Base-by-base conservation (phyloP, 2,888 invertebrate species). In the Chloroclysta siterata region DNA sequence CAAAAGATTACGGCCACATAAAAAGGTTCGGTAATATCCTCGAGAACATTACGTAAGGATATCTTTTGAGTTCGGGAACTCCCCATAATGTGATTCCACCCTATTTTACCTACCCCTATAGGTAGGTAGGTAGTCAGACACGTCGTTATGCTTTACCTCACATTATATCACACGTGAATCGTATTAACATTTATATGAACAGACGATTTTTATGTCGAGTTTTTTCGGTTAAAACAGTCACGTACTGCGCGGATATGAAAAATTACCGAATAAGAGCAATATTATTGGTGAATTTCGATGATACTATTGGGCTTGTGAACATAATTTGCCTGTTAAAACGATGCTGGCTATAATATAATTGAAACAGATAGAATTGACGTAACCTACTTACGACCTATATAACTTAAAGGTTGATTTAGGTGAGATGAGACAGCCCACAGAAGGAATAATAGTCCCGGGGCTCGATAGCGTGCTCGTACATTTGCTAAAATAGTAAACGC, bases 1-100 rank as follows among this genome's bases (percentile, higher is more conserved):
- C 65, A 68, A 70, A 68, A 61, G 67, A 69, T 72, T 70, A 70
- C 61, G 66, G 66, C 51, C 65, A 41, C 64, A 60, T 69, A 69
- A 72, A 70, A 69, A 70, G 66, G 70, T 65, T 70, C 46, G 56
- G 63, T 62, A 57, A 67, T 67, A 68, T 64, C 51, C 62, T 54
- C 41, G 51, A 50, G 65, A 68, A 68, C 63, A 56, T 67, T 53
- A 63, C 60, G 54, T 61, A 65, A 66, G 66, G 69, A 65, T 68
- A 70, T 68, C 64, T 69, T 60, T 52, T 48, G 63, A 66, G 65
- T 68, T 68, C 52, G 64, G 42, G 22, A 63, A 63, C 65, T 61
- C 56, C 55, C 64, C 50, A 59, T 70, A 65, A 68, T 71, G 63
- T 29, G 63, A 68, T 69, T 66, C 68, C 66, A 60, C 65, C 68